phyloP scores from a whole-genome alignment of 2,888 invertebrate genomes.

The Chrysolina oricalcia region DNA sequence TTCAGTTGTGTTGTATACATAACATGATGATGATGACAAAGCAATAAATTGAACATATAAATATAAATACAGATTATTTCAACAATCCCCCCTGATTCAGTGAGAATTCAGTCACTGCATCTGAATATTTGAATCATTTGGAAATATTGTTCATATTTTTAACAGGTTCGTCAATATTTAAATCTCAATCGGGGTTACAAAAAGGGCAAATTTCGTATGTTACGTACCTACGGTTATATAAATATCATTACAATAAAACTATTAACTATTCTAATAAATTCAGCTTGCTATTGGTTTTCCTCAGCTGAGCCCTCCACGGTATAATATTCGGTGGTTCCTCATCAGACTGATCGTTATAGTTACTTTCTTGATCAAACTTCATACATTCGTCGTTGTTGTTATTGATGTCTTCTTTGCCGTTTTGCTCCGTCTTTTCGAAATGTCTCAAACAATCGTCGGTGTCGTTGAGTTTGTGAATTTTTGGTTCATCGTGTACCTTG shows the following conservation, averaged over 20 bases:
- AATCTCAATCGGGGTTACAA: neutral
- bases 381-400: slow-evolving; percentile 70
- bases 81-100: too few species aligned
- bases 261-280: slow-evolving; percentile 80
- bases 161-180: too few species aligned
- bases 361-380: slow-evolving; percentile 56
- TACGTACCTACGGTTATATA: neutral
- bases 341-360: slow-evolving; percentile 60
- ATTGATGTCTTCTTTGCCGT: slow-evolving; percentile 50
- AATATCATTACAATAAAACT: neutral
- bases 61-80: too few species aligned
- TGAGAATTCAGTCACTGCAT: too few species aligned
- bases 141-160: too few species aligned
- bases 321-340: slow-evolving; percentile 81
- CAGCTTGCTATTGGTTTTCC: slow-evolving; percentile 92
- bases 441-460: slow-evolving; percentile 71
- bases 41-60: too few species aligned
- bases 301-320: slow-evolving; percentile 91
- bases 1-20: too few species aligned
- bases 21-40: too few species aligned
- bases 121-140: too few species aligned
- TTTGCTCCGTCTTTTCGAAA: slow-evolving; percentile 27
- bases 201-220: neutral
- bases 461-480: slow-evolving; percentile 70
- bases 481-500: slow-evolving; percentile 78